Evolutionary conservation across 2,113 vertebrate species (phyloP), one percentile per base, ranked within the genome.

Genomic region (Apeltes quadracus): DNA sequence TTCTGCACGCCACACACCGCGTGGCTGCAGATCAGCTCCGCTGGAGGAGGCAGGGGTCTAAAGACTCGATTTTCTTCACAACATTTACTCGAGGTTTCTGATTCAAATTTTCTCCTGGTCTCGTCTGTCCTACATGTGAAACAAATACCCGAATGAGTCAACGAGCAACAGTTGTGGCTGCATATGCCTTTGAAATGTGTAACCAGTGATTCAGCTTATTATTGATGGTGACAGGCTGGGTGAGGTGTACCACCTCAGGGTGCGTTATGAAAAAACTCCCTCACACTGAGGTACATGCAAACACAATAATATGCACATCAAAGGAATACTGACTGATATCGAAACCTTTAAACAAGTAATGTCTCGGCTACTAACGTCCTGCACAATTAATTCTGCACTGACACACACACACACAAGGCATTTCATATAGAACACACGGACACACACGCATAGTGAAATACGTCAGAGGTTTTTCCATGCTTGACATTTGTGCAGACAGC

Each of bases 401-500:
- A 63, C 50, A 34, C 61, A 64, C 50, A 72, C 29, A 29, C 29
- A 29, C 29, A 29, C 29, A 57, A 39, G 25, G 25, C 63, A 38
- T 51, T 62, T 74, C 56, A 73, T 76, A 72, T 69, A 73, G 50
- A 53, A 53, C 75, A n/a, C 58, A 57, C 68, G n/a, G n/a, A 51
- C n/a, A 55, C 27, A 61, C 54, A 74, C 56, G 34, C 65, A 44
- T 41, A 58, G 48, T 63, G 15, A 67, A 11, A 64, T 38, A 74
- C 65, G 67, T 82, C 76, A 83, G 62, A 14, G 3, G 15, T 72
- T 88, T 84, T 61, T 32, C 69, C 61, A 83, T 82, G 90, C 88
- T 88, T 88, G 89, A 91, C 90, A 89, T 91, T 92, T 89, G 65
- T 71, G 81, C 78, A 84, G 81, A 78, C 68, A 62, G 78, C 81